Evolutionary conservation across 2,113 vertebrate species (phyloP).

Genomic region (Myiozetetes cayanensis): DNA sequence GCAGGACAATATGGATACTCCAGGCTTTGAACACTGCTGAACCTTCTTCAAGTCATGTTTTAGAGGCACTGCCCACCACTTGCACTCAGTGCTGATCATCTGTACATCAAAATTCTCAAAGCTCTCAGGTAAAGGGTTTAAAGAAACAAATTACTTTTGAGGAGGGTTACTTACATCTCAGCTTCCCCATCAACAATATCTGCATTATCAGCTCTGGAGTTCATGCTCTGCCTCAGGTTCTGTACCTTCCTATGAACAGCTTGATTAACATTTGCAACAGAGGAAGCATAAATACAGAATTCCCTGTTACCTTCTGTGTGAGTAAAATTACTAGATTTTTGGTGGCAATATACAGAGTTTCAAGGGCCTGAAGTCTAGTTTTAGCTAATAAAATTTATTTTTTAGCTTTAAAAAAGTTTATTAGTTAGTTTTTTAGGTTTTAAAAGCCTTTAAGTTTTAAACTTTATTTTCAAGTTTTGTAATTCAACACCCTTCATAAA

Average conservation of each 20-base stretch:
- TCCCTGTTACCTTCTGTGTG: background rate
- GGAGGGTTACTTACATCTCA: background rate
- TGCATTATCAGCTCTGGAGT: background rate
- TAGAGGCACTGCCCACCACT: background rate
- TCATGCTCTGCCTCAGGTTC: background rate
- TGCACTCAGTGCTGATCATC: background rate
- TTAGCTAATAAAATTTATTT: background rate
- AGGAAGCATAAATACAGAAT: background rate
- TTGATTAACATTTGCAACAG: background rate
- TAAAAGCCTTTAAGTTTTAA: background rate
- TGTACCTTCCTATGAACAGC: background rate
- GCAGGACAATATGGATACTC: background rate
- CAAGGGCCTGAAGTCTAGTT: background rate
- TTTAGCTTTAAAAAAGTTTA: background rate
- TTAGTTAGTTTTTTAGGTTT: rapidly evolving
- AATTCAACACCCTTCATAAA: background rate
- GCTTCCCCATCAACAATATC: background rate
- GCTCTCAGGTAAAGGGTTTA: background rate
- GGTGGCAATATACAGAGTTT: background rate
- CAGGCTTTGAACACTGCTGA: background rate
- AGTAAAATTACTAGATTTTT: background rate
- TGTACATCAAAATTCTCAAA: background rate
- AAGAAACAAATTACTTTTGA: background rate
- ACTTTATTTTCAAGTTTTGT: background rate
- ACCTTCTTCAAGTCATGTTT: background rate